Evolutionary conservation across 1,140 invertebrate species (phyloP).

Genomic region (Popillia japonica): DNA sequence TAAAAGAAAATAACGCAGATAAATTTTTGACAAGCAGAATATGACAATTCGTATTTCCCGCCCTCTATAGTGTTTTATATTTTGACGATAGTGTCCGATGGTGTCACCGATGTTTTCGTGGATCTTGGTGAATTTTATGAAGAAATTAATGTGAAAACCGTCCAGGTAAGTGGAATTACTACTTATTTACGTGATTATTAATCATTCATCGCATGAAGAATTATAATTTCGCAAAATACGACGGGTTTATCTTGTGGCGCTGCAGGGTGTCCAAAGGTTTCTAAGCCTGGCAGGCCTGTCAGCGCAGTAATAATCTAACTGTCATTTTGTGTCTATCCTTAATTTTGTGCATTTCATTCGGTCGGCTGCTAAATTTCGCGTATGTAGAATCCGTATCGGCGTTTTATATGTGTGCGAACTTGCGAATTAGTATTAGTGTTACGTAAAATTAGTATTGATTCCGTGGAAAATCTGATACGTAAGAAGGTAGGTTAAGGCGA

Average conservation of each 20-base stretch:
- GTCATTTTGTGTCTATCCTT: conserved; percentile 41
- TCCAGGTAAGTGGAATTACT: neutral
- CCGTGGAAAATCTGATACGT: conserved; percentile 6
- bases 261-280: conserved; percentile 29
- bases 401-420: conserved; percentile 26
- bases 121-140: neutral
- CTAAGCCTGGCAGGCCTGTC: conserved; percentile 34
- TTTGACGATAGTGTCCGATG: conserved; percentile 30
- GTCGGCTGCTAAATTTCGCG: conserved; percentile 14
- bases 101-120: conserved; percentile 39
- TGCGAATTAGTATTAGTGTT: conserved; percentile 27
- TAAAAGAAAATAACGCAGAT: neutral
- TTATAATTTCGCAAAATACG: neutral
- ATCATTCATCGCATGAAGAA: neutral
- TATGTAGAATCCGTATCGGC: neutral
- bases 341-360: conserved; percentile 38
- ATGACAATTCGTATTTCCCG: conserved; percentile 32
- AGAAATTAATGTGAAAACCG: conserved; percentile 38
- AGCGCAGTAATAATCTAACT: conserved; percentile 36
- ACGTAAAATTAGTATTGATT: conserved; percentile 28
- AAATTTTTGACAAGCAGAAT: conserved; percentile 18
- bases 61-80: conserved; percentile 36
- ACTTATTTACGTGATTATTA: neutral
- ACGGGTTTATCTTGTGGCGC: conserved; percentile 22
- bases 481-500: conserved; percentile 38